phyloP scores from a whole-genome alignment of 2,113 vertebrate species.

The Cyanoramphus novaezelandiae region DNA sequence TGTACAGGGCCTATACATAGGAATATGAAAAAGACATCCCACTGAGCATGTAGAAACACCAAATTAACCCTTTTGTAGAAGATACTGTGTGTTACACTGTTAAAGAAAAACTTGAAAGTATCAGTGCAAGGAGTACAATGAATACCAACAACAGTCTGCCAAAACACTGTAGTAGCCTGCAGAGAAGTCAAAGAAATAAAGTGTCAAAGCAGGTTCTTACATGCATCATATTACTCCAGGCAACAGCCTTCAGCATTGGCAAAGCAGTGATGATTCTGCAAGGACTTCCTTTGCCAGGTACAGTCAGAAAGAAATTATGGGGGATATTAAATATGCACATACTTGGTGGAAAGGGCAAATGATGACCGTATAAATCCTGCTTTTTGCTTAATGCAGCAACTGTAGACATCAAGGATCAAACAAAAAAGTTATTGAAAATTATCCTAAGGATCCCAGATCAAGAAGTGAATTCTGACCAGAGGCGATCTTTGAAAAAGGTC shows the following conservation, averaged over 20 bases:
- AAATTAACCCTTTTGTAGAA: neutral
- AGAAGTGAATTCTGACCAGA: neutral
- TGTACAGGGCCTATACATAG: neutral
- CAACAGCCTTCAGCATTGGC: neutral
- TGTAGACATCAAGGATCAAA: neutral
- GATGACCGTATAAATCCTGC: neutral
- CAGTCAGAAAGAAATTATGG: neutral
- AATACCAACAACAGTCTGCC: neutral
- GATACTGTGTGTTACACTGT: neutral
- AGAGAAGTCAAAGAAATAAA: neutral
- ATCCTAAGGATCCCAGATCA: neutral
- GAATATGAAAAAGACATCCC: neutral
- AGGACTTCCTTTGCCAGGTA: neutral
- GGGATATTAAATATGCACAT: neutral
- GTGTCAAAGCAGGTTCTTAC: neutral
- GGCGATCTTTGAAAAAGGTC: neutral
- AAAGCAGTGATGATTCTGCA: neutral
- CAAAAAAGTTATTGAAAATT: neutral
- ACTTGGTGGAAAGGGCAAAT: neutral
- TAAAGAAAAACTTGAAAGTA: neutral
- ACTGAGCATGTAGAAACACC: neutral
- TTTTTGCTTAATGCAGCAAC: neutral
- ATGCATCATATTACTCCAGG: neutral
- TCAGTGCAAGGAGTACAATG: neutral
- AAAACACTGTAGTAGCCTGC: neutral